Base-by-base conservation (phyloP, 2,797 vertebrate species). In the Petrocephalus sullivani region DNA sequence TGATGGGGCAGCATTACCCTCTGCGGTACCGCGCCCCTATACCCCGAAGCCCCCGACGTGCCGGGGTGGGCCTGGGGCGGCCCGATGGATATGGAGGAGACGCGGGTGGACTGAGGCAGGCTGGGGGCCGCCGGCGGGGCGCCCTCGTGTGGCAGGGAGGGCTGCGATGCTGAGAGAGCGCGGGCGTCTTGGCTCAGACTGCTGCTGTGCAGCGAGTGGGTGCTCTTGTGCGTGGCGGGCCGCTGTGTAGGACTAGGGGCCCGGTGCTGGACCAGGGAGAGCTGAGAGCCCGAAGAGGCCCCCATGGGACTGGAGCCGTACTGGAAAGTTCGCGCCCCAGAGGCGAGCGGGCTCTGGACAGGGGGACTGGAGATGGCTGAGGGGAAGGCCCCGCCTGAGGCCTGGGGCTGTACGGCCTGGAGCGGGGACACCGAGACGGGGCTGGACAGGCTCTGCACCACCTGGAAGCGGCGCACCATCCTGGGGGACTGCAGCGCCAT, bases 101-200 rank as follows among this genome's bases (percentile, higher is more conserved):
- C 97, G 56, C 95, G 93, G 23, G 95, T 95, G 0, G 96, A 97
- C 85, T 93, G 94, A 12, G 95, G 90, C 1, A 95, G 95, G 90
- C 95, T 96, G 1, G 94, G 93, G 87, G 91, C 94, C 83, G 89
- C 90, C 5, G 91, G 93, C 57, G 93, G 94, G 0, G 51, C 71
- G 81, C 92, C 92, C 2, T 96, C 95, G 0, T 96, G 95, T 92
- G 96, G 91, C 95, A 99, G 94, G 51, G 97, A 98, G 49, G 97
- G 98, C 90, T 99, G 98, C 49, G 98, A 99, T 89, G 97, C 97
- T 0, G 98, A 98, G 49, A 98, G 94, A 0, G 95, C 95, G 60
- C 97, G 93, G 78, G 95, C 95, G 12, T 97, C 96, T 90, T 97
- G 97, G 90, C 95, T 97, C 87, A 98, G 94, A 89, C 95, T 88